Evolutionary conservation across 2,113 vertebrate species (phyloP).

Genomic region (Chaenocephalus aceratus): DNA sequence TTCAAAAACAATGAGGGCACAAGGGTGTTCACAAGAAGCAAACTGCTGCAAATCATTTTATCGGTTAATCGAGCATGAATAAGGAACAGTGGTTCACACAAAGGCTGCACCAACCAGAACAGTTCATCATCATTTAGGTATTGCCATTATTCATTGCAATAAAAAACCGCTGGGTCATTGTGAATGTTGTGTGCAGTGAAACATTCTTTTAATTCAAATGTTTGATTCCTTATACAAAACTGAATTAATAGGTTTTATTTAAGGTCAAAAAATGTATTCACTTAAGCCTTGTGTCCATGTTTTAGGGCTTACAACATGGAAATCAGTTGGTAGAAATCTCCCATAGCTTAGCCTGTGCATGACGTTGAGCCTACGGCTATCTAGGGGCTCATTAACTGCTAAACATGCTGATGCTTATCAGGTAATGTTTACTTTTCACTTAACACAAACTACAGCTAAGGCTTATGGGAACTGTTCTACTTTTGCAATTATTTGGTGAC

Average conservation of each 20-base stretch:
- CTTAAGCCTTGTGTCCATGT: neutral
- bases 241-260: neutral
- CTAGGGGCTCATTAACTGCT: neutral
- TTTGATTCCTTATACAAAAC: neutral
- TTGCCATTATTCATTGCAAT: neutral
- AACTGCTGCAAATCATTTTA: neutral
- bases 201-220: neutral
- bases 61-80: neutral
- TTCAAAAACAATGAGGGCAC: neutral
- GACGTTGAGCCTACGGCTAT: neutral
- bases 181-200: neutral
- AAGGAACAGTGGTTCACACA: neutral
- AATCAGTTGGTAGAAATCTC: neutral
- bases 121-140: neutral
- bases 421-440: neutral
- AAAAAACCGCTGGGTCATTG: neutral
- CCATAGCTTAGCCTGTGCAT: neutral
- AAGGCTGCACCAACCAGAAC: neutral
- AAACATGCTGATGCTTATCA: slow-evolving; percentile 11
- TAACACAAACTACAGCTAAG: neutral
- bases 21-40: neutral
- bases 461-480: neutral
- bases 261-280: neutral
- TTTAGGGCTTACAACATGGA: neutral
- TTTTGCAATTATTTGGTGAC: neutral